Evolutionary conservation across 2,797 vertebrate species (phyloP).

Genomic region (Lacerta agilis): DNA sequence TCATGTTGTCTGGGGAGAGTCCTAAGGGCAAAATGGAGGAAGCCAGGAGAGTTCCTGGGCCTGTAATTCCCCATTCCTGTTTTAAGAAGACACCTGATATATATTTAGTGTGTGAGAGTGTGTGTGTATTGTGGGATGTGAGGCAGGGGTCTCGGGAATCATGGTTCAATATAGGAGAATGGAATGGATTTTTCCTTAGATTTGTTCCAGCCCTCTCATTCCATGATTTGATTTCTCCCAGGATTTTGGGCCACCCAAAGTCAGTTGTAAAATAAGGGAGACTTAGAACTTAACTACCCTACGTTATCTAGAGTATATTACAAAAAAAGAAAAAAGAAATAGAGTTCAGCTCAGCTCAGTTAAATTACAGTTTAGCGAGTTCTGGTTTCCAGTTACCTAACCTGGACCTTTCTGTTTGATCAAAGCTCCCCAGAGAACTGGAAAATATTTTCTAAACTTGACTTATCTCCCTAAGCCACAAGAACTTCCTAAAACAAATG

Average conservation of each 20-base stretch:
- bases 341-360: constrained; percentile 10
- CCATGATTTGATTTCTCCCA: neutral
- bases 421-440: constrained; percentile 27
- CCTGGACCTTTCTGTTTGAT: constrained; percentile 44
- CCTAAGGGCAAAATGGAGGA: too few species aligned
- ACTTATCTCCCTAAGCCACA: constrained; percentile 6
- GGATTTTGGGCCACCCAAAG: neutral
- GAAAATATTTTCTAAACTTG: constrained; percentile 44
- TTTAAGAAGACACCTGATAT: neutral
- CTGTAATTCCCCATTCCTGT: too few species aligned
- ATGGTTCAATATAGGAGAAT: neutral
- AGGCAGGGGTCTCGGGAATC: neutral
- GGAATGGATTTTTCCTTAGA: neutral
- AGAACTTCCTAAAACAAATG: constrained; percentile 40
- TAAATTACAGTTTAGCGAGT: constrained; percentile 39
- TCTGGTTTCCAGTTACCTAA: constrained; percentile 47
- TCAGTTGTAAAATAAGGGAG: neutral
- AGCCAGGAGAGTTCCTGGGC: too few species aligned
- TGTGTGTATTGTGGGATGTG: too few species aligned
- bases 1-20: too few species aligned
- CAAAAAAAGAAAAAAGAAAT: neutral
- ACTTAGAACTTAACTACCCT: neutral
- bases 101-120: neutral
- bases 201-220: neutral
- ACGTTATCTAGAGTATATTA: constrained; percentile 2